phyloP scores from a whole-genome alignment of 2,797 vertebrate genomes.

The Anguilla anguilla region DNA sequence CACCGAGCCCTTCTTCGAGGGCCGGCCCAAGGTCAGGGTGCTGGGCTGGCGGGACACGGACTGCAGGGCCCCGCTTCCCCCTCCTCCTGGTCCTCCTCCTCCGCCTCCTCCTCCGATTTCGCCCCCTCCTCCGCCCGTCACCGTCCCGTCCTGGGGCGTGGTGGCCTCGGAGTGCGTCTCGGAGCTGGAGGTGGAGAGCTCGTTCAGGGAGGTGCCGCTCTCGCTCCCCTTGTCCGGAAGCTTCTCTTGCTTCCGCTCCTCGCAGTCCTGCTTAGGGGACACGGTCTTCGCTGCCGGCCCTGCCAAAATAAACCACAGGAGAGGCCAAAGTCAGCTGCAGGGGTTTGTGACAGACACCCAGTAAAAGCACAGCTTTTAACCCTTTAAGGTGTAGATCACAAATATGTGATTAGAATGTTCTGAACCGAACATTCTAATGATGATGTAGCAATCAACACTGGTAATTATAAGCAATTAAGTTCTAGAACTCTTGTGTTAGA shows the following conservation, averaged over 20 bases:
- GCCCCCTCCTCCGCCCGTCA: conserved; percentile 44
- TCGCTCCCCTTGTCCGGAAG: conserved; percentile 82
- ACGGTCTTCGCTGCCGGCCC: conserved; percentile 74
- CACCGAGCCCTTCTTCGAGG: conserved; percentile 79
- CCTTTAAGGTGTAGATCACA: background rate
- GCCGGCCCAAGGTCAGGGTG: conserved; percentile 82
- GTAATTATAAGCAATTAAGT: too few relatives aligned
- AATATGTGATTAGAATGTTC: too few relatives aligned
- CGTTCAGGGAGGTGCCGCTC: conserved; percentile 85
- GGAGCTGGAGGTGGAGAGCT: conserved; percentile 84
- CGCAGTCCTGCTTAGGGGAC: conserved; percentile 78
- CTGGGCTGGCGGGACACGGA: conserved; percentile 76
- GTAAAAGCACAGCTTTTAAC: background rate
- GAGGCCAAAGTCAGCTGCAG: background rate
- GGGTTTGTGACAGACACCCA: background rate
- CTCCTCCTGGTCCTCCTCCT: conserved; percentile 41
- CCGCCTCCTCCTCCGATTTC: conserved; percentile 43
- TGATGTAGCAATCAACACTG: too few relatives aligned
- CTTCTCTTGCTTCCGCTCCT: conserved; percentile 78
- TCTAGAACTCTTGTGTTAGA: too few relatives aligned
- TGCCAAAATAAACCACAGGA: conserved; percentile 46
- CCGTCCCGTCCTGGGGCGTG: conserved; percentile 79
- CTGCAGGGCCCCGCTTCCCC: conserved; percentile 62
- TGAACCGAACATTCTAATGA: too few relatives aligned
- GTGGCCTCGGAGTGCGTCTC: conserved; percentile 84